These are phyloP conservation scores for Salminus brasiliensis DNA, from an alignment of 2,113 vertebrate genomes.

Conservation along the genomic window DNA sequence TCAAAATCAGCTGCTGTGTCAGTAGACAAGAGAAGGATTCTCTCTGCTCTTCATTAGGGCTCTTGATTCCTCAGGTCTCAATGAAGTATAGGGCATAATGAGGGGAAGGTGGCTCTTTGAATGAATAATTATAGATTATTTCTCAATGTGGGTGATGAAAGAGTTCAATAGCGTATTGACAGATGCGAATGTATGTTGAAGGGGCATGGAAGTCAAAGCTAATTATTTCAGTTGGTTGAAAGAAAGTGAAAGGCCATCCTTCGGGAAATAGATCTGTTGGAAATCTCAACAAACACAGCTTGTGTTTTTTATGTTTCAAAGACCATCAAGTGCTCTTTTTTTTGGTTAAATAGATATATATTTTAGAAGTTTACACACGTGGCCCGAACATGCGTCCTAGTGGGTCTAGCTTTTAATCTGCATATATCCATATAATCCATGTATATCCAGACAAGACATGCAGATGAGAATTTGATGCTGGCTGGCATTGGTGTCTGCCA, in stretches of 20 bases:
- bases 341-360: neutral
- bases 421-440: no score
- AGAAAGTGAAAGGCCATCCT: slow-evolving; percentile 16
- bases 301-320: slow-evolving; percentile 1
- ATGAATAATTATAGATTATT: slow-evolving; percentile 4
- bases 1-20: neutral
- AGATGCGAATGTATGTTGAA: slow-evolving; percentile 21
- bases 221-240: slow-evolving; percentile 45
- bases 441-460: no score
- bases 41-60: neutral
- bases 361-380: neutral
- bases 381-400: no score
- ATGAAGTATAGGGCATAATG: neutral
- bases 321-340: neutral
- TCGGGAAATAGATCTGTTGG: slow-evolving; percentile 28
- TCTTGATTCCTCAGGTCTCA: neutral
- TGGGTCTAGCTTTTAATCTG: no score
- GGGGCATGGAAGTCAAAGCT: slow-evolving; percentile 33
- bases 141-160: slow-evolving; percentile 16
- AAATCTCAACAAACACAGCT: slow-evolving; percentile 30
- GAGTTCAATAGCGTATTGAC: slow-evolving; percentile 17
- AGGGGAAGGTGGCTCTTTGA: neutral
- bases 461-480: no score
- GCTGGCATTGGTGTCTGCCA: no score
- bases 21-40: neutral